These are phyloP conservation scores for Microtus ochrogaster DNA, from an alignment of 2,113 vertebrate species.

Conservation along the genomic window DNA sequence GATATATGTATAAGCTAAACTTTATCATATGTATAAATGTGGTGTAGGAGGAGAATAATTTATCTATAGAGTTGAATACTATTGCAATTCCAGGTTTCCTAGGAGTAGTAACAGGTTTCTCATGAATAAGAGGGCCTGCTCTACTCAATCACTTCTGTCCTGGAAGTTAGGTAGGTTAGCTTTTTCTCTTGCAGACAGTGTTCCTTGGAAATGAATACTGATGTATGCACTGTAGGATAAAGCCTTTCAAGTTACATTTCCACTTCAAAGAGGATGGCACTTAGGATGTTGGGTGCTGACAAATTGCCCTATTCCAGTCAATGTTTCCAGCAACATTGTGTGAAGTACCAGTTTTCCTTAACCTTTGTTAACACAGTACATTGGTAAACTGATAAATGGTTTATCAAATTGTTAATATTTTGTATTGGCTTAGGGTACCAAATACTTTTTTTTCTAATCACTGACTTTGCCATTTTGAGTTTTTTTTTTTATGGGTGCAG, in stretches of 20 bases:
- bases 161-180: conserved; percentile 5
- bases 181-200: conserved; percentile 26
- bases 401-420: conserved; percentile 34
- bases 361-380: neutral
- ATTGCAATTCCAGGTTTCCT: neutral
- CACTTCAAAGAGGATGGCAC: neutral
- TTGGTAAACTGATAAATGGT: neutral
- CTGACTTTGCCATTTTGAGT: neutral
- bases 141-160: neutral
- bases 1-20: neutral
- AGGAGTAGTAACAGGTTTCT: neutral
- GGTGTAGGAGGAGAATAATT: neutral
- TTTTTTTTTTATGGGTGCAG: neutral
- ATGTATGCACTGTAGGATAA: conserved; percentile 29
- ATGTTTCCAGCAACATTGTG: neutral
- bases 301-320: neutral
- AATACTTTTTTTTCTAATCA: neutral
- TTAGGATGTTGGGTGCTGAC: conserved; percentile 12
- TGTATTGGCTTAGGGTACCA: neutral
- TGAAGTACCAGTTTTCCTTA: neutral
- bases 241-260: neutral
- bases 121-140: neutral
- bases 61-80: neutral
- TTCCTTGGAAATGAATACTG: neutral
- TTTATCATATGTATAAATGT: neutral